Conservation (phyloP, 2,113 vertebrate genomes). For the Copsychus sechellarum region DNA sequence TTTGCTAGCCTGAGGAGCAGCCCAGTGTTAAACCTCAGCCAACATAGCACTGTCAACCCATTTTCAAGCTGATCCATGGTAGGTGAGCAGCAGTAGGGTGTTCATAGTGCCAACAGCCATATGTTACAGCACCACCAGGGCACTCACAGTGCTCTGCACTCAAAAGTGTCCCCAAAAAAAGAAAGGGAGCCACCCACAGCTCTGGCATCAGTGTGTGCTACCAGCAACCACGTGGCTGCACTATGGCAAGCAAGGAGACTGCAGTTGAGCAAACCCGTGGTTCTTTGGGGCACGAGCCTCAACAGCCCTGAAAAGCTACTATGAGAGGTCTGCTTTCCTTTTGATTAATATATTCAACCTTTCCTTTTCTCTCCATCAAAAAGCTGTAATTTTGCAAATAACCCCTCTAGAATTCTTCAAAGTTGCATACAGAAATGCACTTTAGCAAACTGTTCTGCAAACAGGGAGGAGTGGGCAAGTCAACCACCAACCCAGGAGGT, state of each 20-base stretch:
- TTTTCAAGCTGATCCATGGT: background rate
- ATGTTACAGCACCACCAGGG: background rate
- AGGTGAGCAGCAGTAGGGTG: background rate
- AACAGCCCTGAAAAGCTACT: background rate
- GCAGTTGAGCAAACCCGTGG: fast-evolving
- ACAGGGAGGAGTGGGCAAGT: background rate
- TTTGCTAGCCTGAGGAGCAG: background rate
- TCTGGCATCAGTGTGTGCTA: background rate
- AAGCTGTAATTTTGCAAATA: background rate
- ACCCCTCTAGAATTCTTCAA: background rate
- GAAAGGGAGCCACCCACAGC: background rate
- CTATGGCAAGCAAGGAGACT: background rate
- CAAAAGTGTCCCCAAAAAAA: background rate
- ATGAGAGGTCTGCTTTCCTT: background rate
- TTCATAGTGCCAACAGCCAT: background rate
- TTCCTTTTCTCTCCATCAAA: background rate
- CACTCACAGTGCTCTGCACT: fast-evolving
- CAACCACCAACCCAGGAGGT: background rate
- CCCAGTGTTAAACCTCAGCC: background rate
- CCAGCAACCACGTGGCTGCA: fast-evolving
- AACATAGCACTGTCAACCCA: fast-evolving
- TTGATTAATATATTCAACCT: background rate
- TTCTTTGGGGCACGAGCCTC: fast-evolving
- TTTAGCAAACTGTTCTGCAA: background rate
- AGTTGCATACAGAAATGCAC: background rate